Evolutionary conservation across 2,113 vertebrate genomes (phyloP), one percentile per base, ranked within the genome.

Genomic region (Dermatemys mawii): DNA sequence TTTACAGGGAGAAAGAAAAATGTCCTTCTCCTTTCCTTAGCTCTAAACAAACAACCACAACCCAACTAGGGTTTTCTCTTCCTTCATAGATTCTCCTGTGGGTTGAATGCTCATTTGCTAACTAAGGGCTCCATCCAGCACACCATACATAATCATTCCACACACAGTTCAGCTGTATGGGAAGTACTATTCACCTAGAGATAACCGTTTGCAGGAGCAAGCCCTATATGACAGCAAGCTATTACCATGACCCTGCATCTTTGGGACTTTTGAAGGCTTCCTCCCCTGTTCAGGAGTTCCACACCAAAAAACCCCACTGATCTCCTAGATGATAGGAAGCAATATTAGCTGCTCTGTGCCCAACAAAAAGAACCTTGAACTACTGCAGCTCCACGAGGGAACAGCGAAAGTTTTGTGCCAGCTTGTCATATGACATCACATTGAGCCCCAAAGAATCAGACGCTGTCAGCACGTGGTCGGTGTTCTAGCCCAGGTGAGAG

Each of bases 381-480:
- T 7, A 26, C 70, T 44, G 41, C 4, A n/a, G 60, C 41, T 75
- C 24, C 70, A 41, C 26, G 22, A 70, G 78, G 78, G 1, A 2
- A 75, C 13, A 26, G 38, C 70, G 70, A 35, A 14, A 11, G 48
- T 29, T 41, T 4, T 19, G 3, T 0, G 5, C 63, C 79, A 85
- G 84, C 57, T 63, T 54, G 63, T 44, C 50, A 81, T 70, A 49
- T 46, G 89, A 46, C 83, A 46, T 19, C 38, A 22, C 32, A 63
- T 12, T 2, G 54, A 55, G 48, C 86, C 60, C 46, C 55, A 1
- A 51, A 55, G 46, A 86, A 63, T 46, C 86, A 48, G 11, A 3
- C 49, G 63, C 86, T 76, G 78, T 67, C 48, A 57, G 49, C 11
- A 0, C 0, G 13, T 0, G 8, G 27, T 60, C 27, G 21, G 54